phyloP scores from a whole-genome alignment of 2,113 vertebrate genomes.

The Haemorhous mexicanus region DNA sequence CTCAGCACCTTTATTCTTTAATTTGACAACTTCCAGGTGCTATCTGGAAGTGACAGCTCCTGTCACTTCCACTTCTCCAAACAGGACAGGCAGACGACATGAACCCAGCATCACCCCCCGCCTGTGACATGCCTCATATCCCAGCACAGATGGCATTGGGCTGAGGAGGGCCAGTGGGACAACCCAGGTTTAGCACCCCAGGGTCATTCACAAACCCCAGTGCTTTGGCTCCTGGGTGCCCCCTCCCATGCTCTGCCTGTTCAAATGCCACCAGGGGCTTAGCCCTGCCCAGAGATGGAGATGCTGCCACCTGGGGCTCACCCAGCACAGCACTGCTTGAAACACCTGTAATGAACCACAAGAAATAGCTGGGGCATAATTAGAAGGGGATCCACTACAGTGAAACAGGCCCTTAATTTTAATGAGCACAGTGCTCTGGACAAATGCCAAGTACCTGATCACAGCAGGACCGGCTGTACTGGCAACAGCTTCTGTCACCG shows the following conservation, averaged over 20 bases:
- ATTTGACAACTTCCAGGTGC: not conserved
- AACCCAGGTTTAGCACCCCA: not conserved
- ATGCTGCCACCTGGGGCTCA: not conserved
- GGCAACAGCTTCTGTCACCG: fast-evolving
- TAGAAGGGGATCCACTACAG: not conserved
- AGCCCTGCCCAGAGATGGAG: not conserved
- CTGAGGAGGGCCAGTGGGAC: not conserved
- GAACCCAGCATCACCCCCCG: not conserved
- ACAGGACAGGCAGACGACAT: fast-evolving
- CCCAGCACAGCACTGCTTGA: not conserved
- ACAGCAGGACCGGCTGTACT: not conserved
- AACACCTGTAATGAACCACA: not conserved
- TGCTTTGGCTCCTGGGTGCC: not conserved
- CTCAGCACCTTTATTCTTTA: not conserved
- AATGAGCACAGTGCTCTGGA: not conserved
- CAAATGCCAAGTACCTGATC: not conserved
- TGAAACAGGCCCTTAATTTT: constrained; percentile 26
- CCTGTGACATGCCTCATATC: not conserved
- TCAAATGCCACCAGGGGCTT: not conserved
- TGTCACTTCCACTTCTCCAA: not conserved
- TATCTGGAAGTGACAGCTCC: not conserved
- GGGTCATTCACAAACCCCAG: not conserved
- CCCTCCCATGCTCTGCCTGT: fast-evolving
- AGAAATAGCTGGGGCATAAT: not conserved
- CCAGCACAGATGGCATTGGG: not conserved